Evolutionary conservation across 2,888 invertebrate genomes (phyloP).

Genomic region (Ashinkailepas kermadecensis): DNA sequence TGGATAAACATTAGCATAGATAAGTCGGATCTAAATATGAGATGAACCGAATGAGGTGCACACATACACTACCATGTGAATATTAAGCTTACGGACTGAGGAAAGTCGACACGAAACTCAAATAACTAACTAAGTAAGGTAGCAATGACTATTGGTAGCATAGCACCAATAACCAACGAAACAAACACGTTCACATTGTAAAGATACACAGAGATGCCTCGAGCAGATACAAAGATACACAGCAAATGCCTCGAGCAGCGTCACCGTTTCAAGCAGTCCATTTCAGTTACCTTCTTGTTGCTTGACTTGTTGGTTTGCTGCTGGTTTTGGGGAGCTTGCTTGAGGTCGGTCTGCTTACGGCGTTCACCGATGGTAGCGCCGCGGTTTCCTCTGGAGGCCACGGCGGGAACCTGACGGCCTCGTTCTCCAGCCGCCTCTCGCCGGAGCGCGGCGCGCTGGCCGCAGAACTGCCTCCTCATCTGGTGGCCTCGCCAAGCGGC

Average conservation of each 20-base stretch:
- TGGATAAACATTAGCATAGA: background rate
- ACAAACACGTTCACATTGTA: background rate
- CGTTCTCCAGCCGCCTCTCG: background rate
- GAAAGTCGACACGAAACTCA: too few species aligned
- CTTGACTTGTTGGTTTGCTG: background rate
- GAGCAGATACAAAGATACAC: too few species aligned
- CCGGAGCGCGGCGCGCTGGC: background rate
- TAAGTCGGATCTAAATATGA: too few species aligned
- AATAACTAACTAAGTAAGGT: too few species aligned
- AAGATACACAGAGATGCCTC: too few species aligned
- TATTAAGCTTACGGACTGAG: too few species aligned
- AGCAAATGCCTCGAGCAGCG: background rate
- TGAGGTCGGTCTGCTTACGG: background rate
- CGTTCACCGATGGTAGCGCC: background rate
- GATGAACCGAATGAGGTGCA: too few species aligned
- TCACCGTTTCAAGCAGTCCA: background rate
- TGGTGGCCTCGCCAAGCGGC: background rate
- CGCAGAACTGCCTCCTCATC: background rate
- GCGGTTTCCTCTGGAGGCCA: background rate
- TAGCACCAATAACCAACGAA: background rate
- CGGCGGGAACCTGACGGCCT: background rate
- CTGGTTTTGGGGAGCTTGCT: background rate
- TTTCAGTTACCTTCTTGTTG: background rate
- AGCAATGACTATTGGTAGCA: background rate
- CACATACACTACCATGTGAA: too few species aligned